Percentiles rank a stretch among this genome's conserved stretches.
phyloP scores from a whole-genome alignment of 2,113 vertebrate genomes.

The Tapirus terrestris region DNA sequence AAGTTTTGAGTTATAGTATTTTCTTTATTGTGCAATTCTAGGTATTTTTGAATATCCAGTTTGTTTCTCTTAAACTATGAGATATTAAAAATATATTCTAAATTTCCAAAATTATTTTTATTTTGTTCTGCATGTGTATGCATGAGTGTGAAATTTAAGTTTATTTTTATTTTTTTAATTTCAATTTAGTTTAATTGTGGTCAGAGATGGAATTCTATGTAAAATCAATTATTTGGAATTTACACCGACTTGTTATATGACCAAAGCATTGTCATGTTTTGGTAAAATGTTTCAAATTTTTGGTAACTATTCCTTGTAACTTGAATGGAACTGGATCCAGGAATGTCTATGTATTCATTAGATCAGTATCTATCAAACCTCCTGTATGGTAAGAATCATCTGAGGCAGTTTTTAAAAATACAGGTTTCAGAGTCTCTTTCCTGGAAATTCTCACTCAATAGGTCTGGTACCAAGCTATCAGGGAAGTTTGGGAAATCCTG shows the following conservation, averaged over 20 bases:
- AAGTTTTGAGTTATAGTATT: neutral
- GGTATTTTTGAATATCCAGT: neutral
- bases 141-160: neutral
- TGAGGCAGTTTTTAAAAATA: neutral
- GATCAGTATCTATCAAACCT: neutral
- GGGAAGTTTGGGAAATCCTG: neutral
- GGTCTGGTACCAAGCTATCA: neutral
- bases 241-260: neutral
- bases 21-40: neutral
- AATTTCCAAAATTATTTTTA: neutral
- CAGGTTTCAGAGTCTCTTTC: neutral
- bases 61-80: neutral
- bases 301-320: neutral
- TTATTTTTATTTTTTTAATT: neutral
- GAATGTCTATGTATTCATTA: neutral
- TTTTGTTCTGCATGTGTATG: neutral
- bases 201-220: neutral
- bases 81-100: slow-evolving; percentile 10
- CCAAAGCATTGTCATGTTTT: neutral
- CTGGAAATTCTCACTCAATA: neutral
- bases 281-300: neutral
- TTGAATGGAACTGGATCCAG: neutral
- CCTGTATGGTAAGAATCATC: neutral
- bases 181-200: neutral
- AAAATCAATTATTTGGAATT: neutral